Percentiles rank a stretch among this genome's conserved stretches.
Conservation (phyloP, 1,140 invertebrate species). For the Asobara japonica region DNA sequence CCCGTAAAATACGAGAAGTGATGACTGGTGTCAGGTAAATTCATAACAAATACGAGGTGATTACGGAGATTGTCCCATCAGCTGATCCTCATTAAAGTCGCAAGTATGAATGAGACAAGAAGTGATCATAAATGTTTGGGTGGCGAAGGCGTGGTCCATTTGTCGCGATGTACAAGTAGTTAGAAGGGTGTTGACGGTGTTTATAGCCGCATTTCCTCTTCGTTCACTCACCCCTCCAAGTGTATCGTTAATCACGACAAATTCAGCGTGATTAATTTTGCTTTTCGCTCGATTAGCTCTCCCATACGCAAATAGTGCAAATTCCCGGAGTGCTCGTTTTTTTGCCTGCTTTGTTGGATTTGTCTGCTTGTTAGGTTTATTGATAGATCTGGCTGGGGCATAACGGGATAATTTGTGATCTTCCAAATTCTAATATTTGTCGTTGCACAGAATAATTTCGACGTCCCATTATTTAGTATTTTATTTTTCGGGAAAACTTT, state of each 20-base stretch:
- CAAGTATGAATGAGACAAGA: neutral
- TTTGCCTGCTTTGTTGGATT: neutral
- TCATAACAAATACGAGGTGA: neutral
- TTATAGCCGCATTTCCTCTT: slow-evolving; percentile 34
- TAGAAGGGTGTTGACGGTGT: slow-evolving; percentile 42
- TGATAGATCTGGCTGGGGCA: too few species aligned
- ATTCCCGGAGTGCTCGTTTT: neutral
- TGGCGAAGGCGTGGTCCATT: slow-evolving; percentile 38
- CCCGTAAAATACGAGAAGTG: too few species aligned
- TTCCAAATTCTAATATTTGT: too few species aligned
- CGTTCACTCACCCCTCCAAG: slow-evolving; percentile 30
- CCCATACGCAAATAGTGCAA: slow-evolving; percentile 12
- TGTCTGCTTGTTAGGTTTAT: too few species aligned
- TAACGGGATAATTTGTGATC: too few species aligned
- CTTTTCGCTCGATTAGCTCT: slow-evolving; percentile 56
- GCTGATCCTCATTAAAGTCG: neutral
- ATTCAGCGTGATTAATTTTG: slow-evolving; percentile 58
- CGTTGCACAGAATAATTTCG: too few species aligned
- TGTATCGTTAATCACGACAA: slow-evolving; percentile 55
- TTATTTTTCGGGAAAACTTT: too few species aligned
- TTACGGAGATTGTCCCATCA: neutral
- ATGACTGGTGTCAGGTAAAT: too few species aligned
- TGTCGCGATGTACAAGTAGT: slow-evolving; percentile 29
- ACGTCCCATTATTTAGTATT: too few species aligned
- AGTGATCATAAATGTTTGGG: slow-evolving; percentile 17